phyloP scores from a whole-genome alignment of 2,888 invertebrate genomes.

The Phengaris arion region DNA sequence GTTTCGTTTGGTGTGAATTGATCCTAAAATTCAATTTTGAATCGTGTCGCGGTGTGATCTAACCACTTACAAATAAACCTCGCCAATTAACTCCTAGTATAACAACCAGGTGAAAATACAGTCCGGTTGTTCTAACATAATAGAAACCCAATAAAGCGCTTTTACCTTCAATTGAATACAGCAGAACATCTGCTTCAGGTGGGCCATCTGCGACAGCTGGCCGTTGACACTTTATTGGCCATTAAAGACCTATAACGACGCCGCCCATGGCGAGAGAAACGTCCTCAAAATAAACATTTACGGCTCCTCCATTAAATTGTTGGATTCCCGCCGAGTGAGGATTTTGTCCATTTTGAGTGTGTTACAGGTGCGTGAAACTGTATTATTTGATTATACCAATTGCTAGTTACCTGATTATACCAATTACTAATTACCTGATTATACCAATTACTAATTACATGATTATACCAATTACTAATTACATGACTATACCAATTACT shows the following conservation, averaged over 20 bases:
- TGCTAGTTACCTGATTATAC: background rate
- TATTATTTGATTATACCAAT: background rate
- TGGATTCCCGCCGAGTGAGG: slow-evolving; percentile 63
- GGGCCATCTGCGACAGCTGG: slow-evolving; percentile 60
- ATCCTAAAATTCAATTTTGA: too few species aligned
- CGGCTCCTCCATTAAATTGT: slow-evolving; percentile 72
- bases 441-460: background rate
- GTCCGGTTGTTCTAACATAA: background rate
- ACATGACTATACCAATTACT: too few species aligned
- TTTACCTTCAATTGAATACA: slow-evolving; percentile 20
- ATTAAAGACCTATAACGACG: slow-evolving; percentile 74
- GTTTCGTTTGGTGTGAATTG: too few species aligned
- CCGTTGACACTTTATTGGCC: slow-evolving; percentile 74
- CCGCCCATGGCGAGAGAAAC: slow-evolving; percentile 61
- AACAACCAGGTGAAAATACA: background rate
- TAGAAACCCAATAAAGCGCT: slow-evolving; percentile 17
- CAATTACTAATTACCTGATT: background rate
- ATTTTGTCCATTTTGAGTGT: slow-evolving; percentile 2
- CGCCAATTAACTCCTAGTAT: background rate
- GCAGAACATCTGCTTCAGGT: slow-evolving; percentile 49
- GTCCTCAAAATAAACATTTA: slow-evolving; percentile 74
- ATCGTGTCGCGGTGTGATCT: too few species aligned
- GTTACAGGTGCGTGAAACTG: background rate
- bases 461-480: background rate
- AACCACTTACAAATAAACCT: background rate